Base-by-base conservation (phyloP, 2,888 invertebrate species). In the Rotaria macrura region DNA sequence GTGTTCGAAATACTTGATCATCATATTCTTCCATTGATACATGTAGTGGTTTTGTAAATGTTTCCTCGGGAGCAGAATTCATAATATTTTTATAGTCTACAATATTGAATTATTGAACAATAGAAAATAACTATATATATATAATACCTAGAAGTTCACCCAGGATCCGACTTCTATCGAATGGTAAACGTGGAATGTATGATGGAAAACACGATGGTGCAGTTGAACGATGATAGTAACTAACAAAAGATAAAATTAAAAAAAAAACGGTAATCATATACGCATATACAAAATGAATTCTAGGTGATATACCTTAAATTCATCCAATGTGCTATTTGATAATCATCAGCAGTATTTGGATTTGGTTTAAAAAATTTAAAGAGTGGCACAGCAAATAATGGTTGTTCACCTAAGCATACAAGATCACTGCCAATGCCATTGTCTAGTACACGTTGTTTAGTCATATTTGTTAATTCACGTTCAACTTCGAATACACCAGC, bases 401-500 rank as follows among this genome's bases (percentile, higher is more conserved):
- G 99, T 90, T 99, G 98, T 90, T 99, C 98, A 5, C 99, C 99
- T 40, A 98, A 95, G 90, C 97, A 98, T 12, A 98, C 97, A 88
- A 99, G 93, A 91, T 98, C 97, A 90, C 96, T 96, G 38, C 96
- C 96, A 25, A 97, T 96, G 89, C 99, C 99, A 90, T 97, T 97
- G 91, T 99, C 99, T 88, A 99, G 98, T 88, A 98, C 95, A 87
- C 98, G 93, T 91, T 99, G 98, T 91, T 99, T 99, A 0, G 99
- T 99, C 43, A 99, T 95, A 90, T 97, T 97, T 0, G 97, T 97
- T 43, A 99, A 92, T 91, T 97, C 96, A 87, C 97, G 93, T 91
- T 99, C 97, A 2, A 99, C 99, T 91, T 98, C 97, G 91, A 98
- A 99, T 0, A 99, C 97, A 0, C 99, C 99, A 12, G 97, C 96